These are phyloP conservation scores for Protobothrops mucrosquamatus DNA, from an alignment of 2,113 vertebrate genomes.

Conservation along the genomic window DNA sequence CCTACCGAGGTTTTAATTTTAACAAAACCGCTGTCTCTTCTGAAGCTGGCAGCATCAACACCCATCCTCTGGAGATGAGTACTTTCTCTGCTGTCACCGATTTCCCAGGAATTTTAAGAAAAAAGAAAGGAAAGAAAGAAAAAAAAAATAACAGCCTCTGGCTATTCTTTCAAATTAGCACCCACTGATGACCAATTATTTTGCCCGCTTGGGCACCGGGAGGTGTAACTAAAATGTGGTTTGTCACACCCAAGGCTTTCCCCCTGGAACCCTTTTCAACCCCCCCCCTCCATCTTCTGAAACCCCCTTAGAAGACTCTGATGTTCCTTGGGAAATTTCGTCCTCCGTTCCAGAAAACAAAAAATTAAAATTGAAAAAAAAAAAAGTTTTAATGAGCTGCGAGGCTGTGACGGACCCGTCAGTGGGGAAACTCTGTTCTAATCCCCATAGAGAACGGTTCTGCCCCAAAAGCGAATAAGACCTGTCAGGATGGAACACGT, in stretches of 20 bases:
- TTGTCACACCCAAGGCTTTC: conserved; percentile 79
- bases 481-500: conserved; percentile 73
- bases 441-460: conserved; percentile 31
- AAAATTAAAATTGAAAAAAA: neutral
- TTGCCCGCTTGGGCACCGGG: conserved; percentile 73
- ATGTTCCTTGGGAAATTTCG: conserved; percentile 66
- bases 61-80: conserved; percentile 65
- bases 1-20: conserved; percentile 76
- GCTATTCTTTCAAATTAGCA: conserved; percentile 85
- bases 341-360: conserved; percentile 41
- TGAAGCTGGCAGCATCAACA: conserved; percentile 68
- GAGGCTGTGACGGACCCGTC: conserved; percentile 62
- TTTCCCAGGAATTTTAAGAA: conserved; percentile 68
- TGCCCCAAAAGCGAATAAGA: conserved; percentile 65
- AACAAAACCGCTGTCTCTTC: conserved; percentile 79
- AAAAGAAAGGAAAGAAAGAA: conserved; percentile 23
- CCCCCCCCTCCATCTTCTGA: conserved; percentile 53
- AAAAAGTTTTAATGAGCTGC: conserved; percentile 81
- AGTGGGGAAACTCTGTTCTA: conserved; percentile 57
- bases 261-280: conserved; percentile 77
- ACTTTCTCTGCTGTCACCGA: conserved; percentile 76
- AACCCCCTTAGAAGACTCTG: conserved; percentile 68
- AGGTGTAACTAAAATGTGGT: conserved; percentile 74
- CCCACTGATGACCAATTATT: conserved; percentile 87
- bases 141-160: conserved; percentile 79